These are phyloP conservation scores for Myotis planiceps DNA, from an alignment of 2,797 vertebrate species.

Conservation along the genomic window DNA sequence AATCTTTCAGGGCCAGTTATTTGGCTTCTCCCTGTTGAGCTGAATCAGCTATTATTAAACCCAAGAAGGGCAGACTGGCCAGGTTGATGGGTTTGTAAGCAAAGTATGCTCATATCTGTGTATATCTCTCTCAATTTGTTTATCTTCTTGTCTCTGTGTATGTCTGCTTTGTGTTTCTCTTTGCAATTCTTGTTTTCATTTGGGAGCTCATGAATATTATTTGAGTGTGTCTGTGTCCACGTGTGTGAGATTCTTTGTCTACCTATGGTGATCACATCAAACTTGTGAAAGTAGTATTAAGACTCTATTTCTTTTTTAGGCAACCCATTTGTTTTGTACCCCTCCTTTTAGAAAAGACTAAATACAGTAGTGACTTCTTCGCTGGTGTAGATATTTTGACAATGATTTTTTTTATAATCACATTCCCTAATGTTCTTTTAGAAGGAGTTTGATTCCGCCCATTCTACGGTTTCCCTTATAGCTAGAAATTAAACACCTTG, in stretches of 20 bases:
- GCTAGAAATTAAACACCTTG: slow-evolving; percentile 64
- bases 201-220: not conserved
- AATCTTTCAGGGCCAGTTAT: slow-evolving; percentile 32
- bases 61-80: not conserved
- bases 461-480: slow-evolving; percentile 48
- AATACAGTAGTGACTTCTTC: not conserved
- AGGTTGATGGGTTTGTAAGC: not conserved
- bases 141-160: not conserved
- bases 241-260: not conserved
- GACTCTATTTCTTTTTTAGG: not conserved
- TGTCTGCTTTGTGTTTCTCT: not conserved
- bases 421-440: slow-evolving; percentile 52
- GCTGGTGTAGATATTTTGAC: not conserved
- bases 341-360: not conserved
- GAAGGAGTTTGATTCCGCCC: slow-evolving; percentile 33
- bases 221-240: not conserved
- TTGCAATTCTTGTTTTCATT: not conserved
- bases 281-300: not conserved
- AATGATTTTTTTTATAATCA: slow-evolving; percentile 35
- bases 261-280: not conserved
- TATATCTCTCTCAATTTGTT: not conserved
- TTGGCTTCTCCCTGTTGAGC: not conserved
- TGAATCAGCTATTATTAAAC: slow-evolving; percentile 31
- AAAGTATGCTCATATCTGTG: not conserved
- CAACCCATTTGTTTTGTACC: not conserved